These are phyloP conservation scores for Papilio polytes DNA, from an alignment of 1,140 invertebrate genomes.

Conservation along the genomic window DNA sequence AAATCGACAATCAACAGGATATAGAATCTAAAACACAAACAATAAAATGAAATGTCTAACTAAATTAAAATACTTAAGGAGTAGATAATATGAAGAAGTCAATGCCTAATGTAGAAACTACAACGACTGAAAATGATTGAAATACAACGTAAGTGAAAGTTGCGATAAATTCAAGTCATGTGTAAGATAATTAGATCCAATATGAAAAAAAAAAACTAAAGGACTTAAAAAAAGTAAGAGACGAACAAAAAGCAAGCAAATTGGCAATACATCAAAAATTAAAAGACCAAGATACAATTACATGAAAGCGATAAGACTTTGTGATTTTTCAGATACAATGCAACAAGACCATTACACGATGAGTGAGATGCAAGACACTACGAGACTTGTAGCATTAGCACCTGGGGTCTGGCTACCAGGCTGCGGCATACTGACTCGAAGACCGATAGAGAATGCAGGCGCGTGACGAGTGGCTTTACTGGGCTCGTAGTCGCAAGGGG, in stretches of 20 bases:
- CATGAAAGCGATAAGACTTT: background rate
- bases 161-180: too few species aligned
- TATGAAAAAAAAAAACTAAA: background rate
- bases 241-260: background rate
- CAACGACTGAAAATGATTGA: too few species aligned
- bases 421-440: conserved; percentile 83
- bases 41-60: too few species aligned
- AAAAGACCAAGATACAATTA: background rate
- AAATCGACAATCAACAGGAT: too few species aligned
- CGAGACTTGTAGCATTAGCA: conserved; percentile 43
- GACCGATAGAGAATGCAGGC: conserved; percentile 88
- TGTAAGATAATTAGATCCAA: background rate
- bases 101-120: too few species aligned
- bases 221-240: background rate
- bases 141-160: too few species aligned
- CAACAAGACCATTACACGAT: conserved; percentile 33
- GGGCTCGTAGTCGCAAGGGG: conserved; percentile 92
- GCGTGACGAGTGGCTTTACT: conserved; percentile 88
- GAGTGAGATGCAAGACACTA: background rate
- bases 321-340: background rate
- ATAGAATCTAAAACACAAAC: too few species aligned
- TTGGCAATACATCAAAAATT: background rate
- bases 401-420: conserved; percentile 73
- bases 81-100: too few species aligned
- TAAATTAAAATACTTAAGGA: too few species aligned